These are phyloP conservation scores for Nilaparvata lugens DNA, from an alignment of 1,140 invertebrate genomes.

Conservation along the genomic window DNA sequence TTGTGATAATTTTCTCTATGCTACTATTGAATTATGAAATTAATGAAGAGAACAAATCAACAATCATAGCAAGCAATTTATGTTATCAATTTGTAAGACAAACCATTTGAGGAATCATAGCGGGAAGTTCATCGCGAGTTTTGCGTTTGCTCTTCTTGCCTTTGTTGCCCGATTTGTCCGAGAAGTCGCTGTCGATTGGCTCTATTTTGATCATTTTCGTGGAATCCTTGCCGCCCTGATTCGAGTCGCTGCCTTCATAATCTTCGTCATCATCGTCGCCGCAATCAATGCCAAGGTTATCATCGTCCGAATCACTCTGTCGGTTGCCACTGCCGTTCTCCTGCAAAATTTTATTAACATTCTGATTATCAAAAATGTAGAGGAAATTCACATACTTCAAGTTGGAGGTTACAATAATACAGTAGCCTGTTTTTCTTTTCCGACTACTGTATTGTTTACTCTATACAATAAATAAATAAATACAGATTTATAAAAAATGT, in stretches of 20 bases:
- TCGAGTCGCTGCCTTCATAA: neutral
- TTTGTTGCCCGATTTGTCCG: constrained; percentile 10
- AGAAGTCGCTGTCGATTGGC: constrained; percentile 16
- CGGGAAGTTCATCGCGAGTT: constrained; percentile 1
- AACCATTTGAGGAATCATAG: constrained; percentile 24
- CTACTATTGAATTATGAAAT: no score
- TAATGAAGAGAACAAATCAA: no score
- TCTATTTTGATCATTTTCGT: constrained; percentile 16
- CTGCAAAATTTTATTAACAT: constrained; percentile 5
- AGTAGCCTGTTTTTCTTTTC: no score
- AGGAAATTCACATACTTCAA: no score
- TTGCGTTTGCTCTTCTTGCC: constrained; percentile 5
- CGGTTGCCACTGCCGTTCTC: neutral
- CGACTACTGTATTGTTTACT: no score
- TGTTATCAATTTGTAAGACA: no score
- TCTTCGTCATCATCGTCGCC: neutral
- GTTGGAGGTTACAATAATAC: no score
- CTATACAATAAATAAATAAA: no score
- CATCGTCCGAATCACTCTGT: neutral
- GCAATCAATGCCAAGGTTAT: constrained; percentile 1
- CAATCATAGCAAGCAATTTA: no score
- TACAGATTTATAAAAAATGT: no score
- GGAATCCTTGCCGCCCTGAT: neutral
- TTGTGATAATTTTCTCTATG: no score
- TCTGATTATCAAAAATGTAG: constrained; percentile 3